Evolutionary conservation across 2,797 vertebrate genomes (phyloP), one percentile per base, ranked within the genome.

Genomic region (Dipus sagitta): DNA sequence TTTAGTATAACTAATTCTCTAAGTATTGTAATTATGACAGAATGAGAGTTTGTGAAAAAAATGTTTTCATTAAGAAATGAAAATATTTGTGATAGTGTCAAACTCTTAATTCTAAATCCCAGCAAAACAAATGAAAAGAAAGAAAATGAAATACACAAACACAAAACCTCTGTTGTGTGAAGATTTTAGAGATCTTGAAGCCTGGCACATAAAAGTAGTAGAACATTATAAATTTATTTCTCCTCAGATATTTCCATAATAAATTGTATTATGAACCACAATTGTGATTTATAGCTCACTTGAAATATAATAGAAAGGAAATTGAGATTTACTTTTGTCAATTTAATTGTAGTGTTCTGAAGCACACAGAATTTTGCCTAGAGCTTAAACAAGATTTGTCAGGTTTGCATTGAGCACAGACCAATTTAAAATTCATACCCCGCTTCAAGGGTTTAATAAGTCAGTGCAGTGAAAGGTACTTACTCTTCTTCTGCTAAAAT

Each of bases 391-490:
- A 0, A 38, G 83, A 92, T 3, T 17, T 79, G 76, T 90, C 94
- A 93, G 97, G 95, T 94, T 97, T 96, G 76, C 96, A 88, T 94
- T 91, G 95, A 94, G 93, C 96, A 97, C 86, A 97, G 92, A 97
- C 93, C 93, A 71, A 77, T 76, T 97, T 97, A 96, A 96, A 97
- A 96, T 97, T 58, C 54, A 14, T 58, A 47, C 13, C 54, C 96
- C 87, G 90, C 95, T 97, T 97, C 85, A 97, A 97, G 93, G 97
- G 96, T 97, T 95, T 96, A 97, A 97, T 96, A 97, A 97, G 96
- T 97, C 97, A 98, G 94, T 89, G 93, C 34, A 96, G 93, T 87
- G 96, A 96, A 86, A 83, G 95, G 96, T 97, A 97, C 96, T 95
- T 98, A 97, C 72, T 87, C 14, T 96, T 97, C 96, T 96, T 97